phyloP scores from a whole-genome alignment of 92 coral and sea anemone genomes.

The Palythoa grandiflora region DNA sequence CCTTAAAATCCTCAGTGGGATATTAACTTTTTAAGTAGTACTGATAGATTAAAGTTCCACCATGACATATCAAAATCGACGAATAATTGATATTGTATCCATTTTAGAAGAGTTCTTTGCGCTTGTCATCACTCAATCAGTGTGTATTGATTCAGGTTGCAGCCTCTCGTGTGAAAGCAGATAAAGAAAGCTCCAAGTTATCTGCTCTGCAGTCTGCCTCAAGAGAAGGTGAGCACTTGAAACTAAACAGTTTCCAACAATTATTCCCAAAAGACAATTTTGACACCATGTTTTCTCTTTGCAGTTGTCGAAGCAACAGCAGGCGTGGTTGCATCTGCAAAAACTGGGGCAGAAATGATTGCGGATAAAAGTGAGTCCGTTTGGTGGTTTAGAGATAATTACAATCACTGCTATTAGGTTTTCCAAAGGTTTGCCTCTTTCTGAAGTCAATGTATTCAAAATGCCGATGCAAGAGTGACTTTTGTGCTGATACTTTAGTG shows the following conservation, averaged over 20 bases:
- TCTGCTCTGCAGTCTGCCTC: conserved; percentile 84
- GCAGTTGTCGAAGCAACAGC: conserved; percentile 96
- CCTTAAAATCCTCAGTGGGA: no score
- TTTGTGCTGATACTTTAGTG: no score
- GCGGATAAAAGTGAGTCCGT: conserved; percentile 93
- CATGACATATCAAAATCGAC: not conserved
- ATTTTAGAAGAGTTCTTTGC: not conserved
- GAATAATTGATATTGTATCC: not conserved
- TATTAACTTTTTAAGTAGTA: no score
- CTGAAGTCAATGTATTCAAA: not conserved
- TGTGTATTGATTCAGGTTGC: conserved; percentile 77
- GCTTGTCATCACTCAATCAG: not conserved
- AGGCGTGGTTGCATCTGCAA: conserved; percentile 97
- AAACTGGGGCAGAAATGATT: conserved; percentile 98
- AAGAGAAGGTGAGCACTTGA: conserved; percentile 70
- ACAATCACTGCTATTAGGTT: not conserved
- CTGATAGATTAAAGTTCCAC: no score
- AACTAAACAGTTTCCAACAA: not conserved
- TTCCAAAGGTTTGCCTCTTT: no score
- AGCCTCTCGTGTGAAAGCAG: conserved; percentile 95
- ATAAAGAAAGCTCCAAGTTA: conserved; percentile 78
- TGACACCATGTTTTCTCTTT: not conserved
- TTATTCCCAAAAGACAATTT: not conserved
- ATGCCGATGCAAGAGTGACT: no score
- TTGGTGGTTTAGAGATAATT: not conserved